Base-by-base conservation (phyloP, 1,140 invertebrate genomes). In the Trichogramma pretiosum region DNA sequence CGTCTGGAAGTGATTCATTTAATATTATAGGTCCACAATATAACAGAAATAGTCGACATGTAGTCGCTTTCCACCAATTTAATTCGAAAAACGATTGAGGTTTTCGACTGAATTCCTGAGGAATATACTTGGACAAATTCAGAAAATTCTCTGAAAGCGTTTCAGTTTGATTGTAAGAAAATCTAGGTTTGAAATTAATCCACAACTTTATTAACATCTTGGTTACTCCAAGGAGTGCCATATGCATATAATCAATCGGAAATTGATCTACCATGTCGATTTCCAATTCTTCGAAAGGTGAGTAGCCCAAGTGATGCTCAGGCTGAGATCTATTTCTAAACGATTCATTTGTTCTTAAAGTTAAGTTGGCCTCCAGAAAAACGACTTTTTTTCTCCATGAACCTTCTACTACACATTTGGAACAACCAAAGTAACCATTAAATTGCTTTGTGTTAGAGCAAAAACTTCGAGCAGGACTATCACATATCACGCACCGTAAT, bases 401-500 rank as follows among this genome's bases (percentile, higher is more conserved):
- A 33, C 21, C 52, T 50, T 56, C 32, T 38, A 33, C 33, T 21
- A 33, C 38, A 24, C 54, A 54, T 52, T 44, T 50, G 13, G 23
- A 24, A 42, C 54, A 56, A 1, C 42, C 47, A 34, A 36, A 49
- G 36, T 57, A 53, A 22, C 50, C 56, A n/a, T 28, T 50, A 37
- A 47, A 45, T 22, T 23, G 14, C 39, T 58, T 54, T 17, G 49
- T 50, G 46, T 35, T 32, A 17, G 44, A 42, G 19, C 46, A 33
- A 43, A 46, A 55, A 21, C 14, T 14, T 38, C 36, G n/a, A 14
- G 53, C 56, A 16, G 53, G 56, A 35, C 33, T 38, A 48, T 55
- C 53, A 47, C 56, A 57, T 24, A 55, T 50, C 10, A 57, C 37
- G 10, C 28, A 43, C 16, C 39, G 46, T 14, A 57, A 32, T n/a